Evolutionary conservation across 2,888 invertebrate species (phyloP), one percentile per base, ranked within the genome.

Genomic region (Lasioglossum lativentre): DNA sequence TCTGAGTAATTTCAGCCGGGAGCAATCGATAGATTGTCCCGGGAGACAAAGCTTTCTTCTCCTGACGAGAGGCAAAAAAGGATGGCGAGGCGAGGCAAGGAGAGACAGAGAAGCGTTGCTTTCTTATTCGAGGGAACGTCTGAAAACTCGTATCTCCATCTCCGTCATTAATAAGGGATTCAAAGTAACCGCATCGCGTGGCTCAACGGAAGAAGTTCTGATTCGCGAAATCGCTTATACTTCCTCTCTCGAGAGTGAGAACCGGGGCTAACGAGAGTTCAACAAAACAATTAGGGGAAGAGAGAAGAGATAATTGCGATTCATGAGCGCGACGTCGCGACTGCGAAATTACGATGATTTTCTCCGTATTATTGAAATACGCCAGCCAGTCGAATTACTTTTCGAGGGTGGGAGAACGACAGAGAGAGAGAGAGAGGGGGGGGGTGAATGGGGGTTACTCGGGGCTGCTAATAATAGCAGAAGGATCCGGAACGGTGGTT

Each of bases 341-440:
- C 77, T 80, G 75, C 59, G 78, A 85, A 81, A 86, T 81, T 78
- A 75, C 75, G 83, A 86, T 83, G 75, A 86, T 86, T 83, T 78
- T 76, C 80, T 68, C 45, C 42, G 75, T 83, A 83, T 87, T 87
- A 86, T 86, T 87, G 78, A 87, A 86, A 86, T 82, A 86, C 80
- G 82, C 66, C 75, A 56, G 63, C 34, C 78, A 34, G 71, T 68
- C 77, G 83, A 77, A 86, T 86, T 86, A 80, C 75, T 82, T 82
- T 80, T 78, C 82, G 82, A 77, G 84, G 59, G 74, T 40, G 59
- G n/a, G 23, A 34, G 34, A 38, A 16, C 27, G 77, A 12, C 16
- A 38, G 27, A 16, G 16, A 23, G n/a, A n/a, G 38, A 14, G 71
- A 23, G 10, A 19, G 40, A 3, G 34, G 34, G 34, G 34, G 6